Base-by-base conservation (phyloP, 2,113 vertebrate species). In the Prolemur simus region DNA sequence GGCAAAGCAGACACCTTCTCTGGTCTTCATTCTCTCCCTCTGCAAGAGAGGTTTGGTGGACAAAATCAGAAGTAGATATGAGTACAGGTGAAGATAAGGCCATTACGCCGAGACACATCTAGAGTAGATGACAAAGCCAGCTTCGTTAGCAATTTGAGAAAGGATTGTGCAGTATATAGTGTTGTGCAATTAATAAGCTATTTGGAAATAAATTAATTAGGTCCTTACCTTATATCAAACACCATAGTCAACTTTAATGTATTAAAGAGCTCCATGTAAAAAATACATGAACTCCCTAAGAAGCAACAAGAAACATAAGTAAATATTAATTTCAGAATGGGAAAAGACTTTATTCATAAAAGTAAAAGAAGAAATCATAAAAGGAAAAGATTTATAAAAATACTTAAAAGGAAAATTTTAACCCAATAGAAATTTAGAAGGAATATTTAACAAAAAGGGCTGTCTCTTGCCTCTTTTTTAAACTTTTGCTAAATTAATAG, bases 31-130 rank as follows among this genome's bases (percentile, higher is more conserved):
- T 42, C 34, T 66, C 66, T 66, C 60, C 12, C 37, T 52, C 25
- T 49, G 25, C 14, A 58, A 82, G 66, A 91, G 15, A 23, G 1
- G 5, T 27, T 42, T 21, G 11, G 56, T 11, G 58, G 42, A 49
- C 11, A 17, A 11, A 66, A 71, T 6, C 56, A 23, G 63, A 29
- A 15, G 39, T 13, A 23, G n/a, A 32, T 5, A 11, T 5, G 4
- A 45, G 42, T 4, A 3, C 2, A 29, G 5, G 20, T 20, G 37
- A 86, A 37, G 56, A 18, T 0, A n/a, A n/a, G 17, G 3, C 11
- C 56, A 64, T 4, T 14, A 23, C 0, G 0, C 2, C 0, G 32
- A 47, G 39, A 5, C n/a, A 39, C 2, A 6, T 18, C 37, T 23
- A 5, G 64, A 6, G 25, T 5, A 32, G 6, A 3, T 0, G 64